Base-by-base conservation (phyloP, 2,888 invertebrate genomes). In the Eupithecia centaureata region DNA sequence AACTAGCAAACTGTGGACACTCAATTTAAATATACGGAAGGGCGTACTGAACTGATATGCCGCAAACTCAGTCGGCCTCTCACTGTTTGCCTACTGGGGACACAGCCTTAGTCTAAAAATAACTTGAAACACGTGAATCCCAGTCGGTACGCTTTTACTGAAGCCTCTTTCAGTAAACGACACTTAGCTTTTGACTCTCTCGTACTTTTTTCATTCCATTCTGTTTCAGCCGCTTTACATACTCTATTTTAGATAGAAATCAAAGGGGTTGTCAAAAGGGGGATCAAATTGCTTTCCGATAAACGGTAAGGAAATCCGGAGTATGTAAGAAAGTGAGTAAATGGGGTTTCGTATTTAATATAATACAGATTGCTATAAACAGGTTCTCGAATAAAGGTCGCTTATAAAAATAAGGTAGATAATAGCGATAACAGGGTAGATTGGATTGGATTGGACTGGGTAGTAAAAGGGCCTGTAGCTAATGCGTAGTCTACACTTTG, bases 251-350 rank as follows among this genome's bases (percentile, higher is more conserved):
- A 38, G 65, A 68, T 65, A 58, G 61, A 25, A 68, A 62, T 68
- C 65, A 64, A 67, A 59, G 56, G 42, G 57, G 59, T 67, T 61
- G 63, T 54, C 66, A 64, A 66, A 58, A 54, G 61, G 51, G 60
- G 63, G 61, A 69, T 70, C 58, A 71, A 72, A 72, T 67, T 57
- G 67, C 60, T 70, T 71, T 65, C 67, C 70, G 62, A 70, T 73
- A 67, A 61, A 33, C 35, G 64, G 47, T 42, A 27, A 0, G 18
- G 54, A 56, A 18, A 30, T 56, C 54, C 30, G 27, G 30, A 27
- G n/a, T 56, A 28, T 27, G 54, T 28, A 28, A 15, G 25, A 28
- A 56, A 56, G 54, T 56, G 54, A 47, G 22, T 47, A 22, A 18
- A 22, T 1, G 10, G 2, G 18, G 22, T 22, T 47, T 22, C 22